These are phyloP conservation scores for Leptinotarsa lineolata DNA, from an alignment of 1,140 invertebrate species.

Conservation along the genomic window DNA sequence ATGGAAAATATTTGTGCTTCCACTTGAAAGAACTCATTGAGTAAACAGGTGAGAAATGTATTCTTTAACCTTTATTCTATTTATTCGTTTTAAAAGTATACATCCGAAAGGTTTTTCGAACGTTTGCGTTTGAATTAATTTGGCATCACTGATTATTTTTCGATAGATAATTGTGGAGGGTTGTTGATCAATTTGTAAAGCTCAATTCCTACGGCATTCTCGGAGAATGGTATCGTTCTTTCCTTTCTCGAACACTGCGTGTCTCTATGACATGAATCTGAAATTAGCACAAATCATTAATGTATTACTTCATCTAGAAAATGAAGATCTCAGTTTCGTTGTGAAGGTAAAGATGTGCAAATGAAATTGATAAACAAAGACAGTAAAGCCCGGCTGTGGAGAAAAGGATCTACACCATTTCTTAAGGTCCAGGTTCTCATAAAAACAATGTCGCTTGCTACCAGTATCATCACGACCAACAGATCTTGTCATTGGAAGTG, in stretches of 20 bases:
- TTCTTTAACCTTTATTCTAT: not conserved
- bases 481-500: no score
- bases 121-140: not conserved
- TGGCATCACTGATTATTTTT: constrained; percentile 22
- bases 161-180: constrained; percentile 6
- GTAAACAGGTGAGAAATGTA: not conserved
- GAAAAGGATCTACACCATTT: no score
- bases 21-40: not conserved
- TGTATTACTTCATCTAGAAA: no score
- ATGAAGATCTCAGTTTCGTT: no score
- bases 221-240: constrained; percentile 21
- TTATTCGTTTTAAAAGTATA: not conserved
- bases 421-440: no score
- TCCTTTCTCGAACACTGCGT: constrained; percentile 51
- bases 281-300: not conserved
- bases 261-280: constrained; percentile 58
- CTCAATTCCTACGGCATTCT: constrained; percentile 10
- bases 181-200: constrained; percentile 26
- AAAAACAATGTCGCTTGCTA: no score
- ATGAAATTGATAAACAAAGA: no score
- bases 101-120: no score
- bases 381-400: no score
- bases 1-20: not conserved
- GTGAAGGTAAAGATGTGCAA: no score
- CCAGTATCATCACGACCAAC: no score